phyloP scores from a whole-genome alignment of 2,888 invertebrate species.

The Alsophila aescularia region DNA sequence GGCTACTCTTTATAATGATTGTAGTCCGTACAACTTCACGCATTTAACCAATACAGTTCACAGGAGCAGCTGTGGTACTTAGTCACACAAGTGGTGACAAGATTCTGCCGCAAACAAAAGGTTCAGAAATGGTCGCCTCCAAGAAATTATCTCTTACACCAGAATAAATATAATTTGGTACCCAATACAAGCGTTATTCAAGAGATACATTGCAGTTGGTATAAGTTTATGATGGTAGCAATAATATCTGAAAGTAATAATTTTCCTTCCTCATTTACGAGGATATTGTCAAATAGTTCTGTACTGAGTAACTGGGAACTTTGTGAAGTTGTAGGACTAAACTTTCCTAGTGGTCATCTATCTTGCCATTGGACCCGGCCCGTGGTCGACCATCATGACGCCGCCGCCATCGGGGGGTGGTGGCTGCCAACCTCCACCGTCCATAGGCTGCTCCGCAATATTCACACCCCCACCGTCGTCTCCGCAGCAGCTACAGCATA shows the following conservation, averaged over 20 bases:
- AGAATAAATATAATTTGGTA: no score
- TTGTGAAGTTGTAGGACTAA: constrained; percentile 10
- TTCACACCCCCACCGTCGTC: constrained; percentile 38
- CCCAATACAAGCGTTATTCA: no score
- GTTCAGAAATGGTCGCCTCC: no score
- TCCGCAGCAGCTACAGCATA: constrained; percentile 54
- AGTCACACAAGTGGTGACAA: no score
- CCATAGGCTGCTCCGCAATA: constrained; percentile 37
- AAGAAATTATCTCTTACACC: no score
- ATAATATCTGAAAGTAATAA: background rate
- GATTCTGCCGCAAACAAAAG: no score
- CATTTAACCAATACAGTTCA: background rate
- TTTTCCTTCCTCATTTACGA: background rate
- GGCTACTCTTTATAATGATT: background rate
- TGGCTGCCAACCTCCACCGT: constrained; percentile 31
- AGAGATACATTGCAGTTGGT: no score
- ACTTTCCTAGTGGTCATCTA: constrained; percentile 30
- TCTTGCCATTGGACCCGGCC: constrained; percentile 48
- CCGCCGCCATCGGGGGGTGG: constrained; percentile 36
- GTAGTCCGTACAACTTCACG: background rate
- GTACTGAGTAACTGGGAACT: background rate
- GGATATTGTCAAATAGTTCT: background rate
- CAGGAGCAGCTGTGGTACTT: background rate
- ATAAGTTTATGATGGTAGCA: no score
- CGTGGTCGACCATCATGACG: constrained; percentile 45